Percentiles rank a stretch among this genome's conserved stretches.
Conservation (phyloP, 2,113 vertebrate genomes). For the Girardinichthys multiradiatus region DNA sequence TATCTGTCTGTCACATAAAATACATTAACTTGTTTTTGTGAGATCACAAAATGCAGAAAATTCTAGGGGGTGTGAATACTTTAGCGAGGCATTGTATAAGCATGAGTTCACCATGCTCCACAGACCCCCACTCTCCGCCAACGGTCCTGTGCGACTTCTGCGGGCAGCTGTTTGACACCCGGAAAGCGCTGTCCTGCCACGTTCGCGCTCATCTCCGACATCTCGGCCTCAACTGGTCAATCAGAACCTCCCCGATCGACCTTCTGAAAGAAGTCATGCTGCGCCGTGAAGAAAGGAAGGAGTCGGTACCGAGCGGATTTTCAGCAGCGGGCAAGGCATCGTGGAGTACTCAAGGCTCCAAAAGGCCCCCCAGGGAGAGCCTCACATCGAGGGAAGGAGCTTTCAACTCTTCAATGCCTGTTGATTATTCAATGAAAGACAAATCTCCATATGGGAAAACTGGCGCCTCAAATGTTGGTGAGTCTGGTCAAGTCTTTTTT, state of each 20-base stretch:
- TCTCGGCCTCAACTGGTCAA: constrained; percentile 88
- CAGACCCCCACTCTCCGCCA: constrained; percentile 77
- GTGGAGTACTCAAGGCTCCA: constrained; percentile 46
- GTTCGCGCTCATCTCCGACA: constrained; percentile 90
- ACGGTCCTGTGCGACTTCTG: constrained; percentile 91
- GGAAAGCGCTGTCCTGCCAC: constrained; percentile 93
- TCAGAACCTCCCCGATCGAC: constrained; percentile 90
- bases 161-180: constrained; percentile 91
- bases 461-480: constrained; percentile 58
- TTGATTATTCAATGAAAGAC: constrained; percentile 75
- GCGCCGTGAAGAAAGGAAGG: constrained; percentile 80
- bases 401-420: constrained; percentile 49
- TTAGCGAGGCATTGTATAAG: too few species aligned
- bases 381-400: constrained; percentile 25
- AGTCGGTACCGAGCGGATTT: constrained; percentile 8
- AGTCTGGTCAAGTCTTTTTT: neutral
- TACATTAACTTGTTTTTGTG: too few species aligned
- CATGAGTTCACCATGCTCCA: neutral
- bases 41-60: too few species aligned
- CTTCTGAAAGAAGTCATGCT: constrained; percentile 87
- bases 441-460: constrained; percentile 52
- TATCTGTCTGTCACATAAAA: too few species aligned
- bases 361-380: constrained; percentile 42
- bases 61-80: too few species aligned
- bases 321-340: constrained; percentile 52